Evolutionary conservation across 92 coral and sea anemone genomes (phyloP).

Genomic region (Epizoanthus scotinus): DNA sequence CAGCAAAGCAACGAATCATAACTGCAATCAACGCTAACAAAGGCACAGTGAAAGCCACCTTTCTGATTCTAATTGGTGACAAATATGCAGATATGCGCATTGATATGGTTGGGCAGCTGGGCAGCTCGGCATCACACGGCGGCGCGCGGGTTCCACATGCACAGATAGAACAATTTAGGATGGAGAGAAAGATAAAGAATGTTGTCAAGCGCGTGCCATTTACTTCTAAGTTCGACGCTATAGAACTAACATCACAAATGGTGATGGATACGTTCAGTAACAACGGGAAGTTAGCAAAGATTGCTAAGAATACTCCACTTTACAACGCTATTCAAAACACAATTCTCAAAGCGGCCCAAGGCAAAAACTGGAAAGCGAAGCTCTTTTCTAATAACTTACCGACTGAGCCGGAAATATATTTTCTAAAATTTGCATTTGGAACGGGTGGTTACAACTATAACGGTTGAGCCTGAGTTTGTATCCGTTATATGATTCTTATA

Average conservation of each 20-base stretch:
- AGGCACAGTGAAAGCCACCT: constrained; percentile 12
- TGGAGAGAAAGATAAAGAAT: background rate
- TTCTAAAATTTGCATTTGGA: no score
- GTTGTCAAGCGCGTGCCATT: background rate
- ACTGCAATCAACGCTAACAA: background rate
- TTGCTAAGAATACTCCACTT: background rate
- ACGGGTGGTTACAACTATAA: no score
- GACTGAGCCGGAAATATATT: no score
- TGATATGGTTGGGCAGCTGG: background rate
- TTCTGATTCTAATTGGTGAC: background rate
- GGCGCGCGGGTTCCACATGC: constrained; percentile 21
- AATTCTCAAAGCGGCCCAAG: background rate
- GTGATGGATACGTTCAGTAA: background rate
- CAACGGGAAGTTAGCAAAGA: background rate
- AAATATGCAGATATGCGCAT: constrained; percentile 14
- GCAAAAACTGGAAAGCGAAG: background rate
- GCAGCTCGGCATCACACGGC: background rate
- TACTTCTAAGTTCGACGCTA: background rate
- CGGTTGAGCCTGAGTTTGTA: no score
- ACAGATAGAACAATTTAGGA: background rate
- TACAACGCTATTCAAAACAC: background rate
- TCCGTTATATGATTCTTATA: no score
- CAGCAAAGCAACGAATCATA: background rate
- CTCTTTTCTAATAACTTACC: background rate
- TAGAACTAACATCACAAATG: constrained; percentile 13